These are phyloP conservation scores for Chiloscyllium punctatum DNA, from an alignment of 2,797 vertebrate species.

Conservation along the genomic window DNA sequence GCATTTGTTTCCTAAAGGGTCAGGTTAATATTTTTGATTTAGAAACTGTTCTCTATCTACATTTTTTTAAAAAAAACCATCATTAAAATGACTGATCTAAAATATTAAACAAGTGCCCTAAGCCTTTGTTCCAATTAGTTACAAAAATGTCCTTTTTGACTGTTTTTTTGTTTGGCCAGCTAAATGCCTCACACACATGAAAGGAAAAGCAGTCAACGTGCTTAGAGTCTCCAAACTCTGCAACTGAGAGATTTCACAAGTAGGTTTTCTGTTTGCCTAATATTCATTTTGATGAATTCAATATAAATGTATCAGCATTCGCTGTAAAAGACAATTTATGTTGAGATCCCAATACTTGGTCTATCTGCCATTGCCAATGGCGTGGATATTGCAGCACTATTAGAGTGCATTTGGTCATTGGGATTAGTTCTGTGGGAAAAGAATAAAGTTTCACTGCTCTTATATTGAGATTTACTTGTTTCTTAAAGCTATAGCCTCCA, in stretches of 20 bases:
- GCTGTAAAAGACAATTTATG: not conserved
- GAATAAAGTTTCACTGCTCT: not conserved
- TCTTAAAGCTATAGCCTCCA: not conserved
- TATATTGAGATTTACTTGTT: slow-evolving; percentile 1
- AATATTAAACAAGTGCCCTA: not conserved
- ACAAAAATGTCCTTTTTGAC: not conserved
- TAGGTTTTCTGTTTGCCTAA: not conserved
- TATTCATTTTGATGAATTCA: not conserved
- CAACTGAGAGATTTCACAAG: not conserved
- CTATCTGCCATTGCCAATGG: not conserved
- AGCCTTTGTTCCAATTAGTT: not conserved
- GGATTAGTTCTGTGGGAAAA: not conserved
- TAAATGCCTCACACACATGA: not conserved
- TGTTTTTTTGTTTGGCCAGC: not conserved
- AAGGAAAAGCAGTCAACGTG: not conserved
- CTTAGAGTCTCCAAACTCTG: not conserved
- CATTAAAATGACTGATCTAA: not conserved
- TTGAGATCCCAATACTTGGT: not conserved
- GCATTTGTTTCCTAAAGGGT: not conserved
- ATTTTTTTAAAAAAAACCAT: not conserved
- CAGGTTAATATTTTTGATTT: not conserved
- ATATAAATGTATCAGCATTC: not conserved
- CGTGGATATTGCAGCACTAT: not conserved
- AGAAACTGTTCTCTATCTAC: too few species aligned
- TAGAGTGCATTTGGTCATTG: not conserved